phyloP scores from a whole-genome alignment of 2,888 invertebrate species.

The Ypsolopha sequella region DNA sequence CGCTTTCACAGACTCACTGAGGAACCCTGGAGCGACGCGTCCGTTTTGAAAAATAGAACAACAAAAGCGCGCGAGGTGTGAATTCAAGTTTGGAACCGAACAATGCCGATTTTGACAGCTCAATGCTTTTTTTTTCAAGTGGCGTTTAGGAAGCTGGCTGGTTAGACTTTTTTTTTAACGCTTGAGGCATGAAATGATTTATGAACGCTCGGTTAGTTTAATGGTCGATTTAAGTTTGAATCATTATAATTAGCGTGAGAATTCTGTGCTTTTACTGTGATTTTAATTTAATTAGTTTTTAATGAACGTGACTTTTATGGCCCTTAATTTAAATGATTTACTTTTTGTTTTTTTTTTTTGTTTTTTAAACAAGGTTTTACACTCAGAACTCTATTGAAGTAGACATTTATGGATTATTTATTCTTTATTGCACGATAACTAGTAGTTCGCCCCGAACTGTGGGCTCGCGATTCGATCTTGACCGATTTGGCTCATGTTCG shows the following conservation, averaged over 20 bases:
- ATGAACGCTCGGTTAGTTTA: not conserved
- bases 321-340: too few species aligned
- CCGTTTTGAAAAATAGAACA: slow-evolving; percentile 9
- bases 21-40: slow-evolving; percentile 9
- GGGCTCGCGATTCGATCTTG: too few species aligned
- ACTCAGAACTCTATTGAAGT: too few species aligned
- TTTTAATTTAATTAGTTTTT: too few species aligned
- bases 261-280: not conserved
- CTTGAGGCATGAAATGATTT: not conserved
- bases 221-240: not conserved
- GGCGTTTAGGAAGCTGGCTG: slow-evolving; percentile 22
- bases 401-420: too few species aligned
- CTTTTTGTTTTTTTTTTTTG: too few species aligned
- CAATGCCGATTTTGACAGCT: slow-evolving; percentile 38
- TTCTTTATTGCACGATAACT: too few species aligned
- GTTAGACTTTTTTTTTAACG: slow-evolving; percentile 12
- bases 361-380: too few species aligned
- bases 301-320: too few species aligned
- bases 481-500: too few species aligned
- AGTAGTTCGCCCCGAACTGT: too few species aligned
- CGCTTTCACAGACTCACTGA: not conserved
- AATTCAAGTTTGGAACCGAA: slow-evolving; percentile 30
- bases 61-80: slow-evolving; percentile 25
- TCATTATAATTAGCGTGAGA: slow-evolving; percentile 1
- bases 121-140: slow-evolving; percentile 29